Base-by-base conservation (phyloP, 2,113 vertebrate genomes). In the Phodopus roborovskii region DNA sequence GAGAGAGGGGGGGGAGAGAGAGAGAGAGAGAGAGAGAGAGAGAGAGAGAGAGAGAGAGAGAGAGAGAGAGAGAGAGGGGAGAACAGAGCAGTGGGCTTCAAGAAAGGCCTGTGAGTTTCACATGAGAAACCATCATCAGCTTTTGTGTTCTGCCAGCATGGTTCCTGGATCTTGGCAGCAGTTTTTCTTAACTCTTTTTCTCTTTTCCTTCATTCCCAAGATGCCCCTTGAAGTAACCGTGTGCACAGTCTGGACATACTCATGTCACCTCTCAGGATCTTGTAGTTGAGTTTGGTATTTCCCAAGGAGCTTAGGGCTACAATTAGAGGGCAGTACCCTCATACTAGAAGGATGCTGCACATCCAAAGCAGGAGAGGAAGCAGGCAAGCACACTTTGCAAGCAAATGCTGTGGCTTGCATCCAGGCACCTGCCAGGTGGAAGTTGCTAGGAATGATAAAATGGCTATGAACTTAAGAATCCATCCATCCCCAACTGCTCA, bases 401-500 rank as follows among this genome's bases (percentile, higher is more conserved):
- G 53, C 73, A 75, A 88, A 75, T 88, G 53, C 60, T 58, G n/a
- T 93, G 95, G 93, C n/a, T 1, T 33, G 77, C 77, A 58, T 88
- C 97, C 94, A 98, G 93, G 90, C 88, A 96, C 88, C 87, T 93
- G 90, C 93, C 95, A 97, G 94, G 95, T 97, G 68, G 88, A 88
- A 96, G 94, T 94, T 81, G 92, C 97, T 88, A 88, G 94, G 62
- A 71, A 53, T 91, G 92, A 92, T 89, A 85, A 92, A 96, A 87
- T 58, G 84, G 64, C 70, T 93, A 50, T 83, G 74, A 77, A 94
- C 75, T 73, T 90, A 71, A 83, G 93, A 70, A 90, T 78, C 64
- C 85, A 94, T 91, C 93, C 90, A 58, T 93, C 60, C 81, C 90
- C 50, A 82, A 88, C 78, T 48, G n/a, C 82, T 97, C 16, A 10